These are phyloP conservation scores for Vandiemenella viatica DNA, from an alignment of 2,888 invertebrate species.

Conservation along the genomic window DNA sequence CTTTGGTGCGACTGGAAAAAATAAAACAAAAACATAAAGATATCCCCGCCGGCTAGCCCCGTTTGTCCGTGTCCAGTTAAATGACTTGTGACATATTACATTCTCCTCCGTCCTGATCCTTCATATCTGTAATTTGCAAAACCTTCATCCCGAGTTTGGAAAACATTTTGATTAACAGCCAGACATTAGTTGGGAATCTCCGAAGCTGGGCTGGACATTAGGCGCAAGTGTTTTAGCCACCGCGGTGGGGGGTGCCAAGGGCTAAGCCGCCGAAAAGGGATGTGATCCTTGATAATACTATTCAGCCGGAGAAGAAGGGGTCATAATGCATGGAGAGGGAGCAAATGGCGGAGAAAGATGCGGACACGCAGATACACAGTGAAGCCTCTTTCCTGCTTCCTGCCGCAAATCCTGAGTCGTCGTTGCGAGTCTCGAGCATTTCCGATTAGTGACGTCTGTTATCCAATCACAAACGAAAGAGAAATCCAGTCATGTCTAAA, in stretches of 20 bases:
- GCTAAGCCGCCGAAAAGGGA: not conserved
- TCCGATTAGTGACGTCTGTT: no score
- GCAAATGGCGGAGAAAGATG: not conserved
- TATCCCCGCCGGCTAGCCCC: no score
- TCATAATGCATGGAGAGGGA: not conserved
- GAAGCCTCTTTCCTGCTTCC: not conserved
- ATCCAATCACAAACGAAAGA: no score
- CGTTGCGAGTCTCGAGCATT: no score
- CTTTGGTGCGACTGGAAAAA: no score
- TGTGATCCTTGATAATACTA: not conserved
- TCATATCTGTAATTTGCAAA: not conserved
- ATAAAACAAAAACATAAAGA: no score
- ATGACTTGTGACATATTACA: no score
- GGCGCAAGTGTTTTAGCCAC: not conserved
- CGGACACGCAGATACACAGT: no score
- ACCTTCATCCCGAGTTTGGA: not conserved
- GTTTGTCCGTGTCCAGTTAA: no score
- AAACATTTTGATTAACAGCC: not conserved
- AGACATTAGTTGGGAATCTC: not conserved
- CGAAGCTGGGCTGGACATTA: not conserved
- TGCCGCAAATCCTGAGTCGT: no score
- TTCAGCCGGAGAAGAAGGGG: not conserved
- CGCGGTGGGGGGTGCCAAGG: not conserved
- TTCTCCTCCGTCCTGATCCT: no score
- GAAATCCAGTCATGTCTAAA: no score